Evolutionary conservation across 2,888 invertebrate species (phyloP).

Genomic region (Parnassius smintheus): DNA sequence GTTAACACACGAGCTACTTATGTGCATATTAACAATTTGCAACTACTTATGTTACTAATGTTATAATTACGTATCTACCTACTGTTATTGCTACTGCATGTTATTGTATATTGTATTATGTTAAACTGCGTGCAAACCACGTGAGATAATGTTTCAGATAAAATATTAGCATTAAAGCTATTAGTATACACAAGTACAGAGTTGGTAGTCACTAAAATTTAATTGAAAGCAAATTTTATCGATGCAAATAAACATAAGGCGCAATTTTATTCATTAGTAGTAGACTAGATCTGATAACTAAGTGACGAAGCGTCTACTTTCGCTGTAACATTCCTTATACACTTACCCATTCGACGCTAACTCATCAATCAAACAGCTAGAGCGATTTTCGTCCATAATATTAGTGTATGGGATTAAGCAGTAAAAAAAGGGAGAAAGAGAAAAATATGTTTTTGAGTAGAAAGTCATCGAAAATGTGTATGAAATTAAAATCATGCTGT

Average conservation of each 20-base stretch:
- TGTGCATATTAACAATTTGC: conserved; percentile 5
- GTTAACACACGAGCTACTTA: background rate
- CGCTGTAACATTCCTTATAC: conserved; percentile 45
- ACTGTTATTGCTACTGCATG: conserved; percentile 6
- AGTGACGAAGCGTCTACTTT: conserved; percentile 63
- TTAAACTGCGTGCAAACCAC: conserved; percentile 4
- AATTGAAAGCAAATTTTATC: conserved; percentile 27
- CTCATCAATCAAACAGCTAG: conserved; percentile 93
- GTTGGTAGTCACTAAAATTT: background rate
- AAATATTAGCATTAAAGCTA: conserved; percentile 7
- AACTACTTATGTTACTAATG: conserved; percentile 5
- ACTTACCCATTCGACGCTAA: conserved; percentile 91
- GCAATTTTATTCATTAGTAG: conserved; percentile 23
- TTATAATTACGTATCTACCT: conserved; percentile 13
- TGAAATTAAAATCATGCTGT: conserved; percentile 67
- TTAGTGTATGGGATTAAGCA: conserved; percentile 71
- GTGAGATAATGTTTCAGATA: background rate
- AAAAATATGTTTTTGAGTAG: conserved; percentile 66
- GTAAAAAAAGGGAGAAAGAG: conserved; percentile 73
- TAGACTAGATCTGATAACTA: conserved; percentile 47
- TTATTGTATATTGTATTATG: conserved; percentile 1
- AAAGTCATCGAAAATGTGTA: conserved; percentile 58
- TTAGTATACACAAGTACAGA: background rate
- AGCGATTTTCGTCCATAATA: conserved; percentile 60
- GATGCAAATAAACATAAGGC: conserved; percentile 33